Evolutionary conservation across 2,113 vertebrate genomes (phyloP).

Genomic region (Pseudorhombus dupliciocellatus): DNA sequence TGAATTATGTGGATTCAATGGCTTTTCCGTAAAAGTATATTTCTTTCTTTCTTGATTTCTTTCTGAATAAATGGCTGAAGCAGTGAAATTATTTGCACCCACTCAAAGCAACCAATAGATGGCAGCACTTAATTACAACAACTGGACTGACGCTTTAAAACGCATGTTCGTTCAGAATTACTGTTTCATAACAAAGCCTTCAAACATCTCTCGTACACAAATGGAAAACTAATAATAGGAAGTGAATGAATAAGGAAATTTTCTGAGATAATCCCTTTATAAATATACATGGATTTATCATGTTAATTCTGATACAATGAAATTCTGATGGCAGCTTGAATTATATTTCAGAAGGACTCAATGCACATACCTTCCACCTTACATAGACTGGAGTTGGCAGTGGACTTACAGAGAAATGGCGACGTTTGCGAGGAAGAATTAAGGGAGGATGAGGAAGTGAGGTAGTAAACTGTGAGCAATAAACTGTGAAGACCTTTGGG

Average conservation of each 20-base stretch:
- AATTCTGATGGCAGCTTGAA: not conserved
- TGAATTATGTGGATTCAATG: too few relatives aligned
- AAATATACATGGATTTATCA: not conserved
- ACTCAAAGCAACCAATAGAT: slow-evolving; percentile 33
- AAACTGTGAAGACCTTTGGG: not conserved
- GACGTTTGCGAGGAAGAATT: not conserved
- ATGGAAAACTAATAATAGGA: not conserved
- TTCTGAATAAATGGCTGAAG: not conserved
- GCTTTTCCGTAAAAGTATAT: too few relatives aligned
- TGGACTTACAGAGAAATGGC: not conserved
- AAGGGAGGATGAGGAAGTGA: slow-evolving; percentile 7
- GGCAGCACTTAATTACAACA: slow-evolving; percentile 43
- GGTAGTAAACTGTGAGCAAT: too few relatives aligned
- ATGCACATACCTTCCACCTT: not conserved
- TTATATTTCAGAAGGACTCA: not conserved
- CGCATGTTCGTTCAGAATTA: not conserved
- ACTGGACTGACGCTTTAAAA: not conserved
- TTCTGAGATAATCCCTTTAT: too few relatives aligned
- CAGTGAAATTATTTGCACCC: slow-evolving; percentile 5
- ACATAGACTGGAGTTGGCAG: not conserved
- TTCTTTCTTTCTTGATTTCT: not conserved
- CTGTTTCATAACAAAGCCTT: not conserved
- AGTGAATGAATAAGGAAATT: not conserved
- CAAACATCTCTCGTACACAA: not conserved
- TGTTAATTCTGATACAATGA: not conserved